These are phyloP conservation scores for Lysiphlebus fabarum DNA, from an alignment of 1,140 invertebrate species.

Conservation along the genomic window DNA sequence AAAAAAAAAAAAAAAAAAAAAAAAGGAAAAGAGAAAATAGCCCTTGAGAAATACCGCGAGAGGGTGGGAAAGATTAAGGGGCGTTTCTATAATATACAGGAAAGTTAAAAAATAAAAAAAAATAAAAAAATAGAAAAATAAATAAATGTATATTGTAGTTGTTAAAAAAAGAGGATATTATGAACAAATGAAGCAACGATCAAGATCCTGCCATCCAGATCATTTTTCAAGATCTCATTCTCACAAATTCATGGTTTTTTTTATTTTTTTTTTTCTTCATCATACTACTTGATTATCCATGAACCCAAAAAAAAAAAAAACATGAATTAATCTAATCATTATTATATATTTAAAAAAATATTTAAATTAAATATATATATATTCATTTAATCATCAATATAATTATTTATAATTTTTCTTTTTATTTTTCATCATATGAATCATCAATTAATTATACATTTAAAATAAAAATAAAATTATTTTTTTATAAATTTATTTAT, in stretches of 20 bases:
- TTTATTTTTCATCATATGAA: too few relatives aligned
- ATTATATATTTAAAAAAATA: too few relatives aligned
- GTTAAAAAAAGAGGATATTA: background rate
- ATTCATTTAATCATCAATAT: background rate
- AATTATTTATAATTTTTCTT: background rate
- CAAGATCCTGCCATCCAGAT: constrained; percentile 34
- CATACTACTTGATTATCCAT: constrained; percentile 8
- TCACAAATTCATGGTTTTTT: background rate
- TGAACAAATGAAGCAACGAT: constrained; percentile 29
- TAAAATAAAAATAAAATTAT: background rate
- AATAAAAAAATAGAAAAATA: background rate
- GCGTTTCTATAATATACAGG: constrained; percentile 13
- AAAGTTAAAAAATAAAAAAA: background rate
- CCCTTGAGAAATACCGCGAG: constrained; percentile 43
- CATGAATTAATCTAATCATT: too few relatives aligned
- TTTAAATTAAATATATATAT: too few relatives aligned
- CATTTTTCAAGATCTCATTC: constrained; percentile 36
- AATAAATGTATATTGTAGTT: background rate
- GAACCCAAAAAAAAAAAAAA: background rate
- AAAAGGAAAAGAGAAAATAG: constrained; percentile 48
- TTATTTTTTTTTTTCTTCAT: constrained; percentile 7
- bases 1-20: constrained; percentile 6
- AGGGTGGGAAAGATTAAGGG: constrained; percentile 18
- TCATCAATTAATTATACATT: background rate
- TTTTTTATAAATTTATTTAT: constrained; percentile 1